Conservation (phyloP, 2,888 invertebrate species). For the Rhagium mordax region DNA sequence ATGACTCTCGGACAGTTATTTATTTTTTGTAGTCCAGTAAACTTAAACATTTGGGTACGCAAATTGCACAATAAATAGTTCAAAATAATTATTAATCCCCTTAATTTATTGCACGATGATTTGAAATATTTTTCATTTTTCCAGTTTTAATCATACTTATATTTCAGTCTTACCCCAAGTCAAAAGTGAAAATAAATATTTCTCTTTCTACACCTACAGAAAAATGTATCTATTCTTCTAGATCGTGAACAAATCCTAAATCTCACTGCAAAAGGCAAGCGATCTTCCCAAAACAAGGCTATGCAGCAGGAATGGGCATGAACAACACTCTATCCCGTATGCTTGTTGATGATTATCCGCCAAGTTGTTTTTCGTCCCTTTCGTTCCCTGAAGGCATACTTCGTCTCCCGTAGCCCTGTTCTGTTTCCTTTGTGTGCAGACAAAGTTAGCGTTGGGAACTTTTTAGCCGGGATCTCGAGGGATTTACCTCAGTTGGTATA, state of each 20-base stretch:
- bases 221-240: background rate
- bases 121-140: no score
- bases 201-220: no score
- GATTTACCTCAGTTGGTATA: constrained; percentile 63
- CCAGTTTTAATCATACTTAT: no score
- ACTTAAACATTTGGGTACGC: no score
- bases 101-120: no score
- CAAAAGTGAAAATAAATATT: no score
- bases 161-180: no score
- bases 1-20: no score
- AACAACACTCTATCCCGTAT: constrained; percentile 20
- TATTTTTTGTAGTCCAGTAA: no score
- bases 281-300: background rate
- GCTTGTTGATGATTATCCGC: constrained; percentile 34
- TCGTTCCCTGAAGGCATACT: constrained; percentile 31
- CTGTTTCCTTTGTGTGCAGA: constrained; percentile 63
- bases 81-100: no score
- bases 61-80: no score
- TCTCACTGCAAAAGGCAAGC: constrained; percentile 23
- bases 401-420: constrained; percentile 56
- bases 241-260: background rate
- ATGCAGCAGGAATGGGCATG: background rate
- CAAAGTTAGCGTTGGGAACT: constrained; percentile 65
- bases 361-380: constrained; percentile 31
- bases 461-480: constrained; percentile 64